Conservation (phyloP, 1,140 invertebrate species). For the Homalodisca vitripennis region DNA sequence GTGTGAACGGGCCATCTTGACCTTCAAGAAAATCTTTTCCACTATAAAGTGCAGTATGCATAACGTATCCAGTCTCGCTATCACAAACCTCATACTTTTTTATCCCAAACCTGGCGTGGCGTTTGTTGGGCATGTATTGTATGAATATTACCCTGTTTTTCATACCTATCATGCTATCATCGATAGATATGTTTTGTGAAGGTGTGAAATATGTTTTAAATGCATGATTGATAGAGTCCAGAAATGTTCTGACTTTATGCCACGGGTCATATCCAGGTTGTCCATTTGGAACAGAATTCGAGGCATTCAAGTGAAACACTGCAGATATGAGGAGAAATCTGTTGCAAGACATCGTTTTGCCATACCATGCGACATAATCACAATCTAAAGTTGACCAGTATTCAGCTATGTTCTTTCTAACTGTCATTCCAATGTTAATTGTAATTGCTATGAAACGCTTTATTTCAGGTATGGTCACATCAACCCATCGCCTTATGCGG, state of each 20-base stretch:
- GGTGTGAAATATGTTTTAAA: conserved; percentile 14
- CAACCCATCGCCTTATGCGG: background rate
- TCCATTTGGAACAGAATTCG: background rate
- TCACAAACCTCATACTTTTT: conserved; percentile 17
- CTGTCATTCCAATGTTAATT: conserved; percentile 2
- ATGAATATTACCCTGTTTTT: conserved; percentile 8
- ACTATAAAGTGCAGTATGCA: conserved; percentile 1
- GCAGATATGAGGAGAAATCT: background rate
- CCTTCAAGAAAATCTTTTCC: conserved; percentile 14
- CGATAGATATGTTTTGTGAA: conserved; percentile 17
- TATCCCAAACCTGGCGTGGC: background rate
- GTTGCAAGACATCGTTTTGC: background rate
- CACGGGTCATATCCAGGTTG: conserved; percentile 19
- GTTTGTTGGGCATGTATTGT: background rate
- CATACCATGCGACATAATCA: background rate
- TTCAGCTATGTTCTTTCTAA: background rate
- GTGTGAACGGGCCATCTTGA: background rate
- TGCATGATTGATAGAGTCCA: conserved; percentile 4
- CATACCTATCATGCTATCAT: conserved; percentile 17
- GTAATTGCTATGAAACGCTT: background rate
- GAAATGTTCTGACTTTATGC: conserved; percentile 20
- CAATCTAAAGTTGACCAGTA: background rate
- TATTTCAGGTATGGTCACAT: background rate
- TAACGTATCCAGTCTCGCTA: conserved; percentile 1
- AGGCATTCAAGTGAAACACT: background rate